phyloP scores from a whole-genome alignment of 2,113 vertebrate species.

The Noctilio leporinus region DNA sequence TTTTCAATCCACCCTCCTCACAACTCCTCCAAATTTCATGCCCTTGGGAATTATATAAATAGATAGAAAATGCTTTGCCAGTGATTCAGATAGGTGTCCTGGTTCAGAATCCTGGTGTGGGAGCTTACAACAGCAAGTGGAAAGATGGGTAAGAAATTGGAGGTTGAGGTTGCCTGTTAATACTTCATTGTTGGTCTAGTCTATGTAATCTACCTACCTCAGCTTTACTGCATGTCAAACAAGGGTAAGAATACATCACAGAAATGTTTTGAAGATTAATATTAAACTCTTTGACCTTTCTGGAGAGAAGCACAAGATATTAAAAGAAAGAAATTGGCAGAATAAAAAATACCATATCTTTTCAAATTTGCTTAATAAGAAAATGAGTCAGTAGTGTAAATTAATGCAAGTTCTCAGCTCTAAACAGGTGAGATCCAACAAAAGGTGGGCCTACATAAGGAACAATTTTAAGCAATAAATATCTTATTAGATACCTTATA shows the following conservation, averaged over 20 bases:
- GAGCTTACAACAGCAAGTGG: background rate
- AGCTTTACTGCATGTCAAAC: background rate
- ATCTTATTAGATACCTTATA: background rate
- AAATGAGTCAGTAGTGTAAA: slow-evolving; percentile 51
- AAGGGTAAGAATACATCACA: background rate
- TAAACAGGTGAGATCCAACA: background rate
- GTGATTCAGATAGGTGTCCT: background rate
- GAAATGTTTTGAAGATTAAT: background rate
- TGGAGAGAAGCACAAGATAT: slow-evolving; percentile 9
- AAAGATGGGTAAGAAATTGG: background rate
- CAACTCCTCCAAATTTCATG: background rate
- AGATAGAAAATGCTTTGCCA: background rate
- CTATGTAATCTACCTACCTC: background rate
- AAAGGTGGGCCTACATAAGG: background rate
- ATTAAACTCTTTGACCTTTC: slow-evolving; percentile 42
- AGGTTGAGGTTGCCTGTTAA: background rate
- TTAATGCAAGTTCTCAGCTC: slow-evolving; percentile 2
- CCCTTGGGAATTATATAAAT: background rate
- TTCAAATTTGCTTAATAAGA: slow-evolving; percentile 53
- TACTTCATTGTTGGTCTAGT: background rate
- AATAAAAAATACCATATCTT: slow-evolving; percentile 41
- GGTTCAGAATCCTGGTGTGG: background rate
- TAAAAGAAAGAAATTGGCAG: slow-evolving; percentile 30
- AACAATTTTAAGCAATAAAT: slow-evolving; percentile 33
- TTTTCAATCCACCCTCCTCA: background rate